Evolutionary conservation across 2,888 invertebrate species (phyloP).

Genomic region (Dicranocentrus wangi): DNA sequence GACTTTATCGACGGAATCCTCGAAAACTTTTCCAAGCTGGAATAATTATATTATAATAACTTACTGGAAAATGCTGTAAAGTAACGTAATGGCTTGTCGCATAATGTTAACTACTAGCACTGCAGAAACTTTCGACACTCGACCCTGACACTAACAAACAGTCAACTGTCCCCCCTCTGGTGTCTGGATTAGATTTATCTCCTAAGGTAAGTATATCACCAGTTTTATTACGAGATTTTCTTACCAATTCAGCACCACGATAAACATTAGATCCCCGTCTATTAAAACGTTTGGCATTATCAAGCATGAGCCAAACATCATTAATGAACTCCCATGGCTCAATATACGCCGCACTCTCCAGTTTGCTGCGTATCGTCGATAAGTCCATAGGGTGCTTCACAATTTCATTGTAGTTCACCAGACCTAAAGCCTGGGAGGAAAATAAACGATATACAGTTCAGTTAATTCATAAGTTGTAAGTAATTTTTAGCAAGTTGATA

Average conservation of each 20-base stretch:
- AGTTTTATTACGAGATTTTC: constrained; percentile 72
- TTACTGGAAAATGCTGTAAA: constrained; percentile 45
- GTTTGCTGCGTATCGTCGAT: constrained; percentile 92
- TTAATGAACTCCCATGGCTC: constrained; percentile 99
- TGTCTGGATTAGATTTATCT: too few relatives aligned
- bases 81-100: constrained; percentile 53
- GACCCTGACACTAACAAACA: too few relatives aligned
- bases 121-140: too few relatives aligned
- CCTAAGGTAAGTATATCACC: too few relatives aligned
- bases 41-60: constrained; percentile 56
- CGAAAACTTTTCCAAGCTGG: constrained; percentile 97
- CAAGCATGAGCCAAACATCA: constrained; percentile 99
- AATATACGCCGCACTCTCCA: constrained; percentile 93
- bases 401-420: constrained; percentile 90
- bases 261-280: constrained; percentile 98
- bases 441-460: too few relatives aligned
- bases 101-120: background rate
- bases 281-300: constrained; percentile 99
- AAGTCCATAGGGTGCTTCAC: constrained; percentile 97
- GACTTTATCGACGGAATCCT: constrained; percentile 97
- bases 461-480: too few relatives aligned
- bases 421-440: constrained; percentile 45
- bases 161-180: too few relatives aligned
- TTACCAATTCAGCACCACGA: constrained; percentile 97
- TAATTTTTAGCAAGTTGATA: too few relatives aligned